Conservation (phyloP, 2,113 vertebrate species). For the Pachypanchax playfairii region DNA sequence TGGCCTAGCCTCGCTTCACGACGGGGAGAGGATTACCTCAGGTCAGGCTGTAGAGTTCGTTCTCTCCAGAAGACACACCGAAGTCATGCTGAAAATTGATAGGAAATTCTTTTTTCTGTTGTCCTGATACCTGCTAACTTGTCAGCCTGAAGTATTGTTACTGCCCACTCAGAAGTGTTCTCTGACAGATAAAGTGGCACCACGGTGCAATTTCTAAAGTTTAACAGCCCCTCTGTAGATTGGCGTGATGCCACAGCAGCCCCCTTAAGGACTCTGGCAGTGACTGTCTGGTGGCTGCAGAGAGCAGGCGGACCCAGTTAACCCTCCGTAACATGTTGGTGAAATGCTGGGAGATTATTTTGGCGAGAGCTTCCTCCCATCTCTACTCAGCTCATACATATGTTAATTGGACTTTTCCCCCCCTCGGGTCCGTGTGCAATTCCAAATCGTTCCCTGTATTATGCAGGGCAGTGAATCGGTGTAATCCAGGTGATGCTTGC, state of each 20-base stretch:
- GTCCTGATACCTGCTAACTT: constrained; percentile 19
- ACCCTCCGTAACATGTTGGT: constrained; percentile 43
- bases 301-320: constrained; percentile 45
- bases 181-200: constrained; percentile 32
- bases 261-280: constrained; percentile 17
- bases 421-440: constrained; percentile 59
- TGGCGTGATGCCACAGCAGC: neutral
- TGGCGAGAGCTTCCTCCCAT: constrained; percentile 54
- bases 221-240: constrained; percentile 32
- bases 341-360: constrained; percentile 66
- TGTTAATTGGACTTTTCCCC: constrained; percentile 70
- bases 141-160: constrained; percentile 37
- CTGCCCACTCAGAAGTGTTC: constrained; percentile 32
- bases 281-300: constrained; percentile 12
- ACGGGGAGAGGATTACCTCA: constrained; percentile 44
- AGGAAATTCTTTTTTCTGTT: constrained; percentile 21
- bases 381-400: constrained; percentile 71
- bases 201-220: constrained; percentile 25
- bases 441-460: constrained; percentile 61
- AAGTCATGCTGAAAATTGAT: constrained; percentile 2
- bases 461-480: constrained; percentile 58
- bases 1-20: constrained; percentile 39
- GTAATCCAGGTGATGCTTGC: constrained; percentile 67
- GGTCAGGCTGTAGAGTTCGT: constrained; percentile 31
- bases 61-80: neutral